Percentiles rank a stretch among this genome's conserved stretches.
These are phyloP conservation scores for Gymnocheta viridis DNA, from an alignment of 2,888 invertebrate genomes.

Conservation along the genomic window DNA sequence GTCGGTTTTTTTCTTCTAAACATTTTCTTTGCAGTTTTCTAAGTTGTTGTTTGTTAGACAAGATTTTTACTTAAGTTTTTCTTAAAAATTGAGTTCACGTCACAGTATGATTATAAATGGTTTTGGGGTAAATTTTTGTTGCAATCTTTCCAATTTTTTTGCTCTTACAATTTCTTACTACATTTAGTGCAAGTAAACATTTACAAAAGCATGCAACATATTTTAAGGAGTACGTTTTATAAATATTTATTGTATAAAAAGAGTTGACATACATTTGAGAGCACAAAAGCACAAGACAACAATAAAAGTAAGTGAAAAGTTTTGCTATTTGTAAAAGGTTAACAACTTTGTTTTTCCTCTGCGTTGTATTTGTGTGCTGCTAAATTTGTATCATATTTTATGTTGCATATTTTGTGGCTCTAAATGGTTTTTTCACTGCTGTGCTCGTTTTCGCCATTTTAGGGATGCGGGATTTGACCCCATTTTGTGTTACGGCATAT, in stretches of 20 bases:
- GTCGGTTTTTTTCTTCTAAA: conserved; percentile 14
- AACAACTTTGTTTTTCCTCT: not conserved
- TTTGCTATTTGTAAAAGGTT: conserved; percentile 1
- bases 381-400: not conserved
- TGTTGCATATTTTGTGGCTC: not conserved
- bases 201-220: conserved; percentile 25
- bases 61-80: not conserved
- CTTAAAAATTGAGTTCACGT: conserved; percentile 43
- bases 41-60: not conserved
- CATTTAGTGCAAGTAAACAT: conserved; percentile 47
- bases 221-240: conserved; percentile 24
- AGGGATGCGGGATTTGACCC: not conserved
- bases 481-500: not conserved
- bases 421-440: not conserved
- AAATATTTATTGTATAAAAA: not conserved
- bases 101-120: conserved; percentile 53
- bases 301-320: conserved; percentile 4
- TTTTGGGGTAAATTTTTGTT: conserved; percentile 14
- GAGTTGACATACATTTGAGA: conserved; percentile 12
- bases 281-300: not conserved
- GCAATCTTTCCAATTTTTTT: not conserved
- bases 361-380: not conserved
- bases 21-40: not conserved
- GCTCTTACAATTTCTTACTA: conserved; percentile 3
- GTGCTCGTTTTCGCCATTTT: not conserved